Evolutionary conservation across 1,140 invertebrate genomes (phyloP), one percentile per base, ranked within the genome.

Genomic region (Drosophila rhopaloa): DNA sequence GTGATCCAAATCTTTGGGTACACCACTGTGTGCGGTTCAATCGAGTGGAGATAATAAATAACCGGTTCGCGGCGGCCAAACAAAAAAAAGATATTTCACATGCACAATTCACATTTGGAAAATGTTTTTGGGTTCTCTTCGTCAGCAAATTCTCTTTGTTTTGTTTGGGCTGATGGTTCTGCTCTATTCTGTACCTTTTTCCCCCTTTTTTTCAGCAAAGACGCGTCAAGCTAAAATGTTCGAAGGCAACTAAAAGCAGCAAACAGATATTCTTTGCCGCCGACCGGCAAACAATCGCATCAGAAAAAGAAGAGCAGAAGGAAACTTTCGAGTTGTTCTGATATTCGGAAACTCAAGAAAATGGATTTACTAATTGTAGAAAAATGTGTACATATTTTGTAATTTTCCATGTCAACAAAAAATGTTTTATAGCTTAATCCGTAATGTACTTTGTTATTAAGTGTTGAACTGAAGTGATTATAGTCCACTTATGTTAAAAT

Each of bases 151-250:
- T 43, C 47, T 35, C 53, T 53, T 51, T 57, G 19, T 53, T 54
- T 46, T 61, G 24, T 66, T 53, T 53, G 47, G 32, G 10, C 38
- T 11, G 48, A 41, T 70, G 65, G 11, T n/a, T 41, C 37, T 53
- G 29, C 19, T 37, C 43, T 51, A 14, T 37, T 46, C 35, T 9
- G 32, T 71, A 51, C 59, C 37, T 51, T 48, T 66, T 41, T 29
- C 67, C 76, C 62, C 62, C 41, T 68, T 51, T 51, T 51, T 32
- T 16, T 77, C 57, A 56, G 51, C 63, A 51, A 29, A 67, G 79
- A 88, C 70, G 74, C 83, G 79, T 77, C 81, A 65, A 81, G 73
- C 60, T 81, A 82, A 53, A 88, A 79, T 68, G 82, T 73, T 82
- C 83, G 65, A 65, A 46, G 48, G 62, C 83, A 88, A 86, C 83